A percentile compares a stretch with the other conserved stretches of the same genome.
Evolutionary conservation across 2,113 vertebrate genomes (phyloP).

Genomic region (Serinus canaria): DNA sequence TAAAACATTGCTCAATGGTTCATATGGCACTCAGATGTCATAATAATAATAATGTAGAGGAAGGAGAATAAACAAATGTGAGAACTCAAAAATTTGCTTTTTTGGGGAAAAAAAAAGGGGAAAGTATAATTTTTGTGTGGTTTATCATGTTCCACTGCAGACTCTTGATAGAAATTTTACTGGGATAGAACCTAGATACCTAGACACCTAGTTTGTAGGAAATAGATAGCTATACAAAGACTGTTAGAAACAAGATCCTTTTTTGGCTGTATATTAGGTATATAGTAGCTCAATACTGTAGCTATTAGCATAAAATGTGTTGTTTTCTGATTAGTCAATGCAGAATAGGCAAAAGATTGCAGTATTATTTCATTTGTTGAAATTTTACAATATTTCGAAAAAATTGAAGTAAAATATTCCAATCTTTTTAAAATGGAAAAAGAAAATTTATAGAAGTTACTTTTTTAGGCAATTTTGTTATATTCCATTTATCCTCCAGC

Average conservation of each 20-base stretch:
- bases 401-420: not conserved
- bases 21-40: not conserved
- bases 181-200: not conserved
- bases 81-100: not conserved
- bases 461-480: not conserved
- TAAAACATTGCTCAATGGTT: not conserved
- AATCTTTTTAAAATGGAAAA: not conserved
- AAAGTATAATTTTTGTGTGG: not conserved
- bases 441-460: not conserved
- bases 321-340: not conserved
- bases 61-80: not conserved
- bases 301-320: not conserved
- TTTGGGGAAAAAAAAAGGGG: not conserved
- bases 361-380: fast-evolving
- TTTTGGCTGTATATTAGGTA: not conserved
- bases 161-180: not conserved
- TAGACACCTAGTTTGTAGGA: not conserved
- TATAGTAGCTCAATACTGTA: not conserved
- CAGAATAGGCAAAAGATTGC: not conserved
- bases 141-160: not conserved
- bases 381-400: not conserved
- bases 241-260: fast-evolving
- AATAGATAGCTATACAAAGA: not conserved
- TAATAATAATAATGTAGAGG: not conserved
- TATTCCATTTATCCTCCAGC: fast-evolving